A percentile compares a stretch with the other conserved stretches of the same genome.
These are phyloP conservation scores for Corydoras maculifer DNA, from an alignment of 2,113 vertebrate species.

Conservation along the genomic window DNA sequence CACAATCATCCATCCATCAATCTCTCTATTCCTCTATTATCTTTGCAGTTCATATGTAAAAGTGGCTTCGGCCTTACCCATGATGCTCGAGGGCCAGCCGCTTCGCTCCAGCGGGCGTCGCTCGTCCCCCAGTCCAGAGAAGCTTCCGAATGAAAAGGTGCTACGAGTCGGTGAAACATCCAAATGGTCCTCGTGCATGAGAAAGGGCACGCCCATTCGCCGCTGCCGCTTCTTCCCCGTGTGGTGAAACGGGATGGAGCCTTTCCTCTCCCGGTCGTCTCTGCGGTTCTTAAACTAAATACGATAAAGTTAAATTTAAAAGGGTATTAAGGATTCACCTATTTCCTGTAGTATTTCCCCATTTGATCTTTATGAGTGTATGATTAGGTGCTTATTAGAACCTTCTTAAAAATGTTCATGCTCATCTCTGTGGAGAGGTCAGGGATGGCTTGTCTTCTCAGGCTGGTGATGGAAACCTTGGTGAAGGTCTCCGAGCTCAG, in stretches of 20 bases:
- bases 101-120: conserved; percentile 82
- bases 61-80: conserved; percentile 67
- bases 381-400: conserved; percentile 38
- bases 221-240: conserved; percentile 88
- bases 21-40: too few species aligned
- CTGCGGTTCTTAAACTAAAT: conserved; percentile 89
- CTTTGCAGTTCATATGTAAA: too few species aligned
- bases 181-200: conserved; percentile 90
- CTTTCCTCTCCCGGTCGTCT: conserved; percentile 91
- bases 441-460: conserved; percentile 87
- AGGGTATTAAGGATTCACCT: neutral
- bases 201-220: conserved; percentile 90
- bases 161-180: conserved; percentile 95
- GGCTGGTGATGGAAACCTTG: conserved; percentile 87
- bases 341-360: neutral
- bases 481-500: conserved; percentile 88
- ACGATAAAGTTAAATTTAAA: neutral
- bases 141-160: conserved; percentile 93
- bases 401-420: conserved; percentile 97
- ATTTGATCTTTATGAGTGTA: too few species aligned
- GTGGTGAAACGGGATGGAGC: conserved; percentile 93
- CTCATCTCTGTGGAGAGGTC: conserved; percentile 93
- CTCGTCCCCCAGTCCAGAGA: conserved; percentile 91
- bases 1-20: neutral
- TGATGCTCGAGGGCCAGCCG: conserved; percentile 92